Conservation (phyloP, 2,888 invertebrate species). For the Gasteruption jaculator region DNA sequence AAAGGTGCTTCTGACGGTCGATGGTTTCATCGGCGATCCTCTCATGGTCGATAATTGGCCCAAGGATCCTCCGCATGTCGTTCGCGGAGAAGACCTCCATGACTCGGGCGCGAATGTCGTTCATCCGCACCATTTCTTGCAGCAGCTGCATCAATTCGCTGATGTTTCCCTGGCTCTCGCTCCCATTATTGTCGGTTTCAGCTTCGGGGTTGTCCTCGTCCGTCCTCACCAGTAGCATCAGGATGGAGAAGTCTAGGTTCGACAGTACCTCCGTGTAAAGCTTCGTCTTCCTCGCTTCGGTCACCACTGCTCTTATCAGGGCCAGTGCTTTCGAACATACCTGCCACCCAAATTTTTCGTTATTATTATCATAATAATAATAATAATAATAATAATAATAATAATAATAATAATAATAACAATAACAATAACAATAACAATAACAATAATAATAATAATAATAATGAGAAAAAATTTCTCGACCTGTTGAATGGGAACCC, state of each 20-base stretch:
- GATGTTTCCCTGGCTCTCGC: constrained; percentile 47
- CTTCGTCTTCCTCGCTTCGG: constrained; percentile 39
- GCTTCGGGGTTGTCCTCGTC: constrained; percentile 39
- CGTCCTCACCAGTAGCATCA: constrained; percentile 47
- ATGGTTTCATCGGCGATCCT: constrained; percentile 29
- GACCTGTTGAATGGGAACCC: constrained; percentile 52
- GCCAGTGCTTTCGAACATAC: constrained; percentile 52
- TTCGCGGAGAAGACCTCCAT: constrained; percentile 47
- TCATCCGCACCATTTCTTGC: constrained; percentile 49
- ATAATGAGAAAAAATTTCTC: constrained; percentile 5
- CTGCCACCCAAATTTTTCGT: constrained; percentile 22
- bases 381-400: no score
- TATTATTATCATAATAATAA: no score
- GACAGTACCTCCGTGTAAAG: constrained; percentile 39
- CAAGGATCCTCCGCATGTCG: constrained; percentile 48
- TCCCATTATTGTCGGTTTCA: constrained; percentile 27
- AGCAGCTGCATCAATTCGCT: constrained; percentile 54
- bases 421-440: no score
- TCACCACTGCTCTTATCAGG: constrained; percentile 49
- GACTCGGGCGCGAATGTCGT: constrained; percentile 44
- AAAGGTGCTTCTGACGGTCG: constrained; percentile 3
- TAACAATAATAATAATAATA: constrained; percentile 11
- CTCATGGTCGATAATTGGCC: constrained; percentile 44
- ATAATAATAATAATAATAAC: no score
- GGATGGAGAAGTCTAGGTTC: constrained; percentile 48